Conservation (phyloP, 2,888 invertebrate genomes). For the Carterocephalus palaemon region DNA sequence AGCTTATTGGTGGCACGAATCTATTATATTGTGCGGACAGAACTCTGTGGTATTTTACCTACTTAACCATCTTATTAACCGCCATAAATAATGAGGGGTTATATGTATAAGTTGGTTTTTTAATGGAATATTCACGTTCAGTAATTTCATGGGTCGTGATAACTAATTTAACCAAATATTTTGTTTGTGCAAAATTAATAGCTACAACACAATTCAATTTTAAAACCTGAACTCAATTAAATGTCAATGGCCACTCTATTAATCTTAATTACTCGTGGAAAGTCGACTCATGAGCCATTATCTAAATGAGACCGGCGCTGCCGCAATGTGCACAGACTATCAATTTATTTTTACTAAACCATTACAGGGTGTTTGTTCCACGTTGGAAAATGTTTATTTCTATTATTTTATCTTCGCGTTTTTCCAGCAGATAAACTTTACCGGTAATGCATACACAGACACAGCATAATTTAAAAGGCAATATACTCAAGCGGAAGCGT, state of each 20-base stretch:
- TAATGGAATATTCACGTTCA: too few relatives aligned
- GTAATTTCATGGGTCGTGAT: too few relatives aligned
- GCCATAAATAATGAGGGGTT: too few relatives aligned
- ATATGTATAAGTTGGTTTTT: too few relatives aligned
- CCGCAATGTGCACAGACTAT: slow-evolving; percentile 30
- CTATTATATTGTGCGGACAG: too few relatives aligned
- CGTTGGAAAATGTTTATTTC: slow-evolving; percentile 16
- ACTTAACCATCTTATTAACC: too few relatives aligned
- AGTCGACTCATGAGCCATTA: slow-evolving; percentile 57
- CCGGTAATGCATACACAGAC: slow-evolving; percentile 9
- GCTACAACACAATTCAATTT: slow-evolving; percentile 20
- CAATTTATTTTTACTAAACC: slow-evolving; percentile 37
- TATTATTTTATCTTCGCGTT: slow-evolving; percentile 12
- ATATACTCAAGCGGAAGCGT: slow-evolving; percentile 9
- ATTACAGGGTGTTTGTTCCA: slow-evolving; percentile 25
- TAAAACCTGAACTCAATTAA: slow-evolving; percentile 38
- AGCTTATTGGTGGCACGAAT: too few relatives aligned
- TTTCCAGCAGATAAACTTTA: slow-evolving; percentile 10
- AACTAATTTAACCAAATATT: too few relatives aligned
- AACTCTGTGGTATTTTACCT: too few relatives aligned
- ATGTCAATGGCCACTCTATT: slow-evolving; percentile 51
- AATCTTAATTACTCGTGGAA: slow-evolving; percentile 59
- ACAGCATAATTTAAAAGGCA: slow-evolving; percentile 15
- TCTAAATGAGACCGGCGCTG: slow-evolving; percentile 54
- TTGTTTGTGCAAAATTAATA: too few relatives aligned